Percentiles rank a stretch among this genome's conserved stretches.
Conservation (phyloP, 1,140 invertebrate species). For the Catajapyx aquilonaris region DNA sequence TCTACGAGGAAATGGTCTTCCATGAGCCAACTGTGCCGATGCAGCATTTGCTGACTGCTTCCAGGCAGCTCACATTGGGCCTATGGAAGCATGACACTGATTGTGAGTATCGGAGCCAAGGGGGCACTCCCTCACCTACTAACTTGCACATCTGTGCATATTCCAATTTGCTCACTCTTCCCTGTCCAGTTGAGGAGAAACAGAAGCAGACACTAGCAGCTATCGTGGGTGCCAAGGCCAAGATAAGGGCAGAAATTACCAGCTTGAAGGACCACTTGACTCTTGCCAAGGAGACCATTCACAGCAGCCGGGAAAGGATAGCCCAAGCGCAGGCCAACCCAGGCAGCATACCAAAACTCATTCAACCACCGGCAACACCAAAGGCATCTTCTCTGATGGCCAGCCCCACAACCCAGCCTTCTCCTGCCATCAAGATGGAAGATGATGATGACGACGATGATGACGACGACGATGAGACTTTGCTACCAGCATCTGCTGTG, state of each 20-base stretch:
- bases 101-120: constrained; percentile 38
- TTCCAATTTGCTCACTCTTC: constrained; percentile 4
- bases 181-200: constrained; percentile 63
- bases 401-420: too few relatives aligned
- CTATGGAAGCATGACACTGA: constrained; percentile 72
- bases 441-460: too few relatives aligned
- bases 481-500: too few relatives aligned
- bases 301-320: constrained; percentile 72
- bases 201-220: constrained; percentile 59
- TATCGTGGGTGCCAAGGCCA: constrained; percentile 58
- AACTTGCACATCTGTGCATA: constrained; percentile 3
- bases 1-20: constrained; percentile 94
- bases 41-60: constrained; percentile 63
- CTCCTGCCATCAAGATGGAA: too few relatives aligned
- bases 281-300: constrained; percentile 69
- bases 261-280: constrained; percentile 75
- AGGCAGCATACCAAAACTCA: too few relatives aligned
- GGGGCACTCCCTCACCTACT: constrained; percentile 3
- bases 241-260: constrained; percentile 61
- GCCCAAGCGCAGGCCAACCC: too few relatives aligned
- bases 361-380: too few relatives aligned
- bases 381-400: too few relatives aligned
- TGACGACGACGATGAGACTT: too few relatives aligned
- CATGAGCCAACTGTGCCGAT: constrained; percentile 82
- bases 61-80: constrained; percentile 48